Conservation (phyloP, 2,797 vertebrate genomes). For the Mycteria americana region DNA sequence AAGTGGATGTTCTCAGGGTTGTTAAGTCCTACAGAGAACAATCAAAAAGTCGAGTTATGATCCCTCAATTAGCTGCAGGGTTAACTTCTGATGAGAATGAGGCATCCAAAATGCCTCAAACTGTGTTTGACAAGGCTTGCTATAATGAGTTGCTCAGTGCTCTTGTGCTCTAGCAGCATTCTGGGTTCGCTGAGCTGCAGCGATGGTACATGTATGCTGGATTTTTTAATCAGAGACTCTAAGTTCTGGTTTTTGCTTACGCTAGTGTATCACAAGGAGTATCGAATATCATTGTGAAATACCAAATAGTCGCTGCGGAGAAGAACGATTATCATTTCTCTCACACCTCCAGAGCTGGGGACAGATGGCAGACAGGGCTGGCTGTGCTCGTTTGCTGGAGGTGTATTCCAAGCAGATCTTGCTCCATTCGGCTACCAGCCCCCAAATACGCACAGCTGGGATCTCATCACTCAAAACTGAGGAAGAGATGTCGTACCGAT, state of each 20-base stretch:
- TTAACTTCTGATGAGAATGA: neutral
- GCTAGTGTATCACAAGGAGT: too few relatives aligned
- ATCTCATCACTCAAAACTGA: fast-evolving
- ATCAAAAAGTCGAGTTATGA: neutral
- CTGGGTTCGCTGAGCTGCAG: neutral
- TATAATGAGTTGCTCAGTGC: neutral
- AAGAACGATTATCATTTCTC: neutral
- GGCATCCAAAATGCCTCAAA: neutral
- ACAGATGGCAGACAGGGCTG: neutral
- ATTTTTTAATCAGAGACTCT: neutral
- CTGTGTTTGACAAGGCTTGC: neutral
- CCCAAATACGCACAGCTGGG: fast-evolving
- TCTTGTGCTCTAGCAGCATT: neutral
- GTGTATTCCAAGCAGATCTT: neutral
- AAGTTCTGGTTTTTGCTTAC: neutral
- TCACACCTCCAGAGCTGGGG: neutral
- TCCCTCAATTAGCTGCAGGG: conserved; percentile 20
- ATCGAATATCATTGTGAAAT: fast-evolving
- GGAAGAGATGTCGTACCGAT: fast-evolving
- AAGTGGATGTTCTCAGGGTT: neutral
- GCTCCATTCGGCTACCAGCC: fast-evolving
- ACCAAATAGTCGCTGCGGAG: fast-evolving
- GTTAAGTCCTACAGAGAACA: neutral
- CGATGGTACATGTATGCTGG: fast-evolving
- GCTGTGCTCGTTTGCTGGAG: neutral